Conservation (phyloP, 2,797 vertebrate genomes). For the Nasua narica region DNA sequence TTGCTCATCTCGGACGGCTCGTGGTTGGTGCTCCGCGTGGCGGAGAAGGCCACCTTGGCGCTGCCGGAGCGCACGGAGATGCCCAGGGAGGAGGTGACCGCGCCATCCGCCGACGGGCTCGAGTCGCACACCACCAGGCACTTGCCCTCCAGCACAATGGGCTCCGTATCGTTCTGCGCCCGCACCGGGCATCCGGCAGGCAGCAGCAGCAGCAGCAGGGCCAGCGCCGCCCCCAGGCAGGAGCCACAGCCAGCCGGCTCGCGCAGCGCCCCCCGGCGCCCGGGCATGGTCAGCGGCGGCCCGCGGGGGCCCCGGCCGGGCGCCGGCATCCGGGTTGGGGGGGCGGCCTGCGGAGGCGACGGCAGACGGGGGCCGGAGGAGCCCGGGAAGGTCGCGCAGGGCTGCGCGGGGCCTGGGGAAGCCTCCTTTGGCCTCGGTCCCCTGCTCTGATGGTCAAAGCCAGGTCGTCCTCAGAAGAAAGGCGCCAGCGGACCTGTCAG, state of each 20-base stretch:
- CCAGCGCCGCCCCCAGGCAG: constrained; percentile 87
- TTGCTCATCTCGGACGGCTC: constrained; percentile 98
- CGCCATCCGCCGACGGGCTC: constrained; percentile 96
- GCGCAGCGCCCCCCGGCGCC: constrained; percentile 77
- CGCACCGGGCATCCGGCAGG: constrained; percentile 82
- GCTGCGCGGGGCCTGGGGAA: not conserved
- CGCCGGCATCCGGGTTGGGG: constrained; percentile 48
- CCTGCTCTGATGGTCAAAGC: not conserved
- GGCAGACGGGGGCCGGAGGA: not conserved
- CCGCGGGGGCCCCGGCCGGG: constrained; percentile 55
- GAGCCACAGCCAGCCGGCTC: constrained; percentile 67
- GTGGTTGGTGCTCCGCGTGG: constrained; percentile 91
- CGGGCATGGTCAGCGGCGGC: constrained; percentile 73
- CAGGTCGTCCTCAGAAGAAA: constrained; percentile 72
- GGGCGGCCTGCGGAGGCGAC: not conserved
- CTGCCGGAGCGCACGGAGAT: constrained; percentile 95
- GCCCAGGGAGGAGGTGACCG: constrained; percentile 95
- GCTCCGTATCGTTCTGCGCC: constrained; percentile 97
- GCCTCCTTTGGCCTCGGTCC: not conserved
- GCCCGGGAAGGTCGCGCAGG: not conserved
- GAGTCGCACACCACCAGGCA: constrained; percentile 99
- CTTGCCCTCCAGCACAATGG: constrained; percentile 98
- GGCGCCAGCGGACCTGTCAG: constrained; percentile 75
- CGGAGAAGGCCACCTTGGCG: constrained; percentile 91
- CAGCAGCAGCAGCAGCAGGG: constrained; percentile 88